These are phyloP conservation scores for Dallia pectoralis DNA, from an alignment of 2,797 vertebrate species.

Conservation along the genomic window DNA sequence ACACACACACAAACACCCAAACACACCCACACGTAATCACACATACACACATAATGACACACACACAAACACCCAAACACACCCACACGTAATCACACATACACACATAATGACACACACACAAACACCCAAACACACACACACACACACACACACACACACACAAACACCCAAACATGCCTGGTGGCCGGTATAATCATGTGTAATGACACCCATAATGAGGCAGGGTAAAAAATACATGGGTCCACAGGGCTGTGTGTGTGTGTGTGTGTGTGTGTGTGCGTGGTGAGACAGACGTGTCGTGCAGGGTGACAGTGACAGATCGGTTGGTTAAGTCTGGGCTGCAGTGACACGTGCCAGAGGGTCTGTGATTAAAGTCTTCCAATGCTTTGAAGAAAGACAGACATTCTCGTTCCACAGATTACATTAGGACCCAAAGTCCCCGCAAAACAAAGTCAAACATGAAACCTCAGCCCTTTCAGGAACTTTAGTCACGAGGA, in stretches of 20 bases:
- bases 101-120: background rate
- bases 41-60: constrained; percentile 65
- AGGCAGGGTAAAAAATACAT: constrained; percentile 73
- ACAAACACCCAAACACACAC: constrained; percentile 11
- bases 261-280: constrained; percentile 11
- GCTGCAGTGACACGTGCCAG: constrained; percentile 73
- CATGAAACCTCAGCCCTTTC: too few species aligned
- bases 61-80: constrained; percentile 3
- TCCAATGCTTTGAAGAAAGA: constrained; percentile 58
- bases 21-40: constrained; percentile 33
- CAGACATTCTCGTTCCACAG: too few species aligned
- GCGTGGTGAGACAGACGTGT: constrained; percentile 47
- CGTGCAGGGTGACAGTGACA: constrained; percentile 65
- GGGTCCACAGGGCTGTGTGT: constrained; percentile 44
- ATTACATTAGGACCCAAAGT: too few species aligned
- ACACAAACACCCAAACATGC: constrained; percentile 66
- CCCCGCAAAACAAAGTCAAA: too few species aligned
- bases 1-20: background rate
- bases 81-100: background rate
- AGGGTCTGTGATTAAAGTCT: constrained; percentile 68
- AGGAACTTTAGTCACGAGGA: too few species aligned
- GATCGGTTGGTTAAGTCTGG: constrained; percentile 65
- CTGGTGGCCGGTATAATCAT: constrained; percentile 77
- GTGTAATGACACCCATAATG: constrained; percentile 80
- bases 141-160: constrained; percentile 37